Evolutionary conservation across 2,797 vertebrate species (phyloP), one percentile per base, ranked within the genome.

Genomic region (Cynodonichthys magdalenae): DNA sequence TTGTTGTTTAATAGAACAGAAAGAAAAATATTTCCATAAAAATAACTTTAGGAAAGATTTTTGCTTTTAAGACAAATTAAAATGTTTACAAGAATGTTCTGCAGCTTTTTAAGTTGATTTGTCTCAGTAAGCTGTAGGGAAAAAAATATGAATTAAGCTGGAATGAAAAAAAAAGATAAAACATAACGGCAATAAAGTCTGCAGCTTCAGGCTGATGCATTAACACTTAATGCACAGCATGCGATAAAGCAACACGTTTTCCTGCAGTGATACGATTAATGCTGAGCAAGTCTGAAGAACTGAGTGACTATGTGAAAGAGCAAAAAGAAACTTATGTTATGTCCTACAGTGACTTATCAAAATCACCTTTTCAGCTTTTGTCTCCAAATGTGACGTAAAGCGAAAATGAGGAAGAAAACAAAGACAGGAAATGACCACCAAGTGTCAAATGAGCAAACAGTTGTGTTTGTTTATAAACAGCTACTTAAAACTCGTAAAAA

Each of bases 301-400:
- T 66, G 47, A 59, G 75, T 48, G 45, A 24, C 9, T 6, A 31
- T 31, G 31, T 31, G 68, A 66, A 42, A 17, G 28, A 39, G 45
- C 27, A 54, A 54, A 42, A 34, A 58, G 53, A 59, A 79, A 68
- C 63, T 63, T 59, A 75, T 74, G 85, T 82, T 72, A 72, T 51
- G 69, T 39, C 74, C 65, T 71, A 62, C 31, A 79, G 68, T 61
- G 79, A 86, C 61, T 69, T 72, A 79, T 11, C 84, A 24, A 19
- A 87, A 84, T 93, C 91, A 92, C 91, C 89, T 92, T 92, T 90
- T 90, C 85, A 81, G 86, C 90, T 85, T 92, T 92, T 58, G 84
- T 82, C 91, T 92, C 84, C 87, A 87, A 81, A 83, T 82, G 66
- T 79, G 80, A 88, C 62, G 82, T 54, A 83, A 88, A 81, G 87